Percentiles rank a stretch among this genome's conserved stretches.
phyloP scores from a whole-genome alignment of 1,140 invertebrate genomes.

The Heliothis subflexa region DNA sequence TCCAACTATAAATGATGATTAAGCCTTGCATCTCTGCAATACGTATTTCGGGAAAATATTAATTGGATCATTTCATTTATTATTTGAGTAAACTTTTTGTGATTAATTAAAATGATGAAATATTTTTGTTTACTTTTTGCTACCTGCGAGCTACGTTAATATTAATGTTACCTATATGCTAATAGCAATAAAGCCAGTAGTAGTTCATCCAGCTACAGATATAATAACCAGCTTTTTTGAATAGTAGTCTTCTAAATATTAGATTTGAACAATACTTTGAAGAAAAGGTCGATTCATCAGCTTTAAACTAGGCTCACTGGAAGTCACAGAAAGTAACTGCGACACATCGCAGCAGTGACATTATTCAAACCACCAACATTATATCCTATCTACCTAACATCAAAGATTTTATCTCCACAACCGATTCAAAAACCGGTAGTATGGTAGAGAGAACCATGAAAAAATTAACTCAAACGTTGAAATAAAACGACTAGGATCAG shows the following conservation, averaged over 20 bases:
- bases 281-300: too few species aligned
- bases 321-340: too few species aligned
- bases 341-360: too few species aligned
- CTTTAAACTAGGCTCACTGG: too few species aligned
- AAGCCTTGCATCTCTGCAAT: background rate
- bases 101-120: background rate
- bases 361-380: too few species aligned
- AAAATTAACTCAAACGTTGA: slow-evolving; percentile 30
- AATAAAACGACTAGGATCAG: slow-evolving; percentile 50
- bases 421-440: slow-evolving; percentile 9
- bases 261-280: too few species aligned
- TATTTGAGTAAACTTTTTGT: background rate
- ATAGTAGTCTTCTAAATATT: too few species aligned
- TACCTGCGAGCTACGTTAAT: background rate
- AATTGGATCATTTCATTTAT: slow-evolving; percentile 4
- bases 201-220: too few species aligned
- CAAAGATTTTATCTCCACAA: background rate
- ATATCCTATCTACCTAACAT: background rate
- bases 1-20: slow-evolving; percentile 13
- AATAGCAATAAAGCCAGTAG: too few species aligned
- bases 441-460: slow-evolving; percentile 7
- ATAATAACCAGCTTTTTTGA: too few species aligned
- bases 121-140: background rate
- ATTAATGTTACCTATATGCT: too few species aligned
- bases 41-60: background rate